These are phyloP conservation scores for Meteorus colon DNA, from an alignment of 2,888 invertebrate genomes.

Conservation along the genomic window DNA sequence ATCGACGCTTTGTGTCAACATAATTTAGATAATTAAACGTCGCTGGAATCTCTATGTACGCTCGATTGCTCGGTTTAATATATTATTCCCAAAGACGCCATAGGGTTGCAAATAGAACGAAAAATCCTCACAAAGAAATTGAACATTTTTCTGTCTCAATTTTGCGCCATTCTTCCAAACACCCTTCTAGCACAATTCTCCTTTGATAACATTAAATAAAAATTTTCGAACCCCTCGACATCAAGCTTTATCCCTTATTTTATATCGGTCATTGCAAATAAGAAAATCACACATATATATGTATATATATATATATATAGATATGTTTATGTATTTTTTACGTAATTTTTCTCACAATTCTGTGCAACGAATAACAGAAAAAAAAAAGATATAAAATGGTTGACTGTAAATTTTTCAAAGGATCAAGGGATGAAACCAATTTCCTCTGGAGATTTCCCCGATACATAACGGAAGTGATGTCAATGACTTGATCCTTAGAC, in stretches of 20 bases:
- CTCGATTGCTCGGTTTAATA: neutral
- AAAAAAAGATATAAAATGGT: slow-evolving; percentile 11
- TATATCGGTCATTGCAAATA: neutral
- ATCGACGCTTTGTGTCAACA: neutral
- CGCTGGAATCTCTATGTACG: neutral
- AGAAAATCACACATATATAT: neutral
- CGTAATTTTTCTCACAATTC: neutral
- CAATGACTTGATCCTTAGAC: slow-evolving; percentile 55
- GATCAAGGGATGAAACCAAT: slow-evolving; percentile 65
- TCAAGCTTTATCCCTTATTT: too few species aligned
- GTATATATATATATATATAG: neutral
- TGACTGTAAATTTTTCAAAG: slow-evolving; percentile 34
- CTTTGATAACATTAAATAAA: too few species aligned
- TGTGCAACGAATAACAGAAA: neutral
- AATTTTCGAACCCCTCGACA: too few species aligned
- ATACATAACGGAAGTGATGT: slow-evolving; percentile 55
- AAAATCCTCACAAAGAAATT: too few species aligned
- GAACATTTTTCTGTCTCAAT: too few species aligned
- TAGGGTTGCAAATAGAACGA: too few species aligned
- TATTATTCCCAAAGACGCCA: neutral
- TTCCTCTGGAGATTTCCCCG: slow-evolving; percentile 56
- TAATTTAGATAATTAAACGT: neutral
- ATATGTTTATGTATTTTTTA: neutral
- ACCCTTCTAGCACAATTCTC: too few species aligned
- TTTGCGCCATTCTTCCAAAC: too few species aligned